A percentile compares a stretch with the other conserved stretches of the same genome.
Evolutionary conservation across 2,888 invertebrate species (phyloP).

Genomic region (Cantharis flavilabris): DNA sequence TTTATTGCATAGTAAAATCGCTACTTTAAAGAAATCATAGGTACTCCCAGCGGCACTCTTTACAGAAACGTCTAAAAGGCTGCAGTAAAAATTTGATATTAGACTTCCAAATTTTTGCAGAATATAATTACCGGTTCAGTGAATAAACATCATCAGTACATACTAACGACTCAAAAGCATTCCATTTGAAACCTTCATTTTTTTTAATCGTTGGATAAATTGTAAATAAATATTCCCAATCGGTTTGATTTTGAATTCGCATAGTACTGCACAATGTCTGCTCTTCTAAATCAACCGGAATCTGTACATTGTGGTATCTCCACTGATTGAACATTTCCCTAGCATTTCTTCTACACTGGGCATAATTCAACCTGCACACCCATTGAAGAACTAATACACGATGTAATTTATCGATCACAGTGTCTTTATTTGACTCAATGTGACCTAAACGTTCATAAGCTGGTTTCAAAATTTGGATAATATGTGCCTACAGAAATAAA

Average conservation of each 20-base stretch:
- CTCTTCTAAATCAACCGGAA: conserved; percentile 66
- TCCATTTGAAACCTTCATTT: background rate
- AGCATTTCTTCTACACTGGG: conserved; percentile 60
- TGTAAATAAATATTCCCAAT: conserved; percentile 67
- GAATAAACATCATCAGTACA: conserved; percentile 18
- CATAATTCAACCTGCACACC: conserved; percentile 66
- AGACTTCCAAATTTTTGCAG: background rate
- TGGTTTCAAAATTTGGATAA: background rate
- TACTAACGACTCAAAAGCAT: conserved; percentile 27
- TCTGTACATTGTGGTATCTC: conserved; percentile 40
- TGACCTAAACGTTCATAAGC: conserved; percentile 15
- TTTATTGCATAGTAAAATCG: conserved; percentile 5
- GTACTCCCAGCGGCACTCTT: rapidly evolving
- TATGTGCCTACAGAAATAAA: conserved; percentile 12
- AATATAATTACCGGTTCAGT: conserved; percentile 8
- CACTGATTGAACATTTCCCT: conserved; percentile 51
- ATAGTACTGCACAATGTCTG: conserved; percentile 77
- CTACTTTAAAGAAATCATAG: background rate
- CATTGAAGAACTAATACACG: conserved; percentile 63
- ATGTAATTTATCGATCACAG: conserved; percentile 61
- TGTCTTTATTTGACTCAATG: conserved; percentile 49
- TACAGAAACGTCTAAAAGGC: background rate
- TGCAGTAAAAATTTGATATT: background rate
- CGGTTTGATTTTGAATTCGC: conserved; percentile 61
- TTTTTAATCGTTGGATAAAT: conserved; percentile 43